Evolutionary conservation across 2,888 invertebrate species (phyloP), one percentile per base, ranked within the genome.

Genomic region (Diachrysia chrysitis): DNA sequence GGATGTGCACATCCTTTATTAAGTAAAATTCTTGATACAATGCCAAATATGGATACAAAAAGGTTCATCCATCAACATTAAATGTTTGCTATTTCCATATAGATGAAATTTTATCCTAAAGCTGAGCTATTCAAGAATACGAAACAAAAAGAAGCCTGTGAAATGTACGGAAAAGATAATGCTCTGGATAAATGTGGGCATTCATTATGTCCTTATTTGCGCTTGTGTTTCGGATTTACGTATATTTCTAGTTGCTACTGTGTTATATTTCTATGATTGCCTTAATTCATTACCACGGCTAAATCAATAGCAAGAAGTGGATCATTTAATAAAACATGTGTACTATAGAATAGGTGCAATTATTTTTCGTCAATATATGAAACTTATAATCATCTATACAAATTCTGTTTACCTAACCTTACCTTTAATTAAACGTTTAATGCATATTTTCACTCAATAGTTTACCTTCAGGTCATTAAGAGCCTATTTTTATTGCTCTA

Each of bases 31-130:
- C 58, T 71, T 83, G 80, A 73, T 69, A 64, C 59, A 51, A 61
- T 67, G 83, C 83, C 83, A 82, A 83, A 83, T 74, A 73, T 70
- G 68, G 69, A 71, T 60, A 76, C 66, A 68, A 78, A 74, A 76
- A 60, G 63, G 61, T 61, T 72, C 70, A 69, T 74, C 71, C 75
- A 59, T 57, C 58, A 55, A 61, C 65, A 69, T 71, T 81, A 69
- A 66, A 71, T 74, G 69, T 81, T 78, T 79, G 63, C 69, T 73
- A 79, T 80, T 81, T 81, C 69, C 82, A 76, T 81, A 80, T 70
- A 70, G 59, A 81, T 68, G 73, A 70, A 76, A 76, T 62, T 69
- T 59, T 81, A 57, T 66, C 66, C 65, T 66, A 12, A 65, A 58
- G 63, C 67, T 69, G 65, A 62, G 58, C 32, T 58, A 53, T 54